Percentiles rank a stretch among this genome's conserved stretches.
Evolutionary conservation across 2,888 invertebrate genomes (phyloP).

Genomic region (Nezara viridula): DNA sequence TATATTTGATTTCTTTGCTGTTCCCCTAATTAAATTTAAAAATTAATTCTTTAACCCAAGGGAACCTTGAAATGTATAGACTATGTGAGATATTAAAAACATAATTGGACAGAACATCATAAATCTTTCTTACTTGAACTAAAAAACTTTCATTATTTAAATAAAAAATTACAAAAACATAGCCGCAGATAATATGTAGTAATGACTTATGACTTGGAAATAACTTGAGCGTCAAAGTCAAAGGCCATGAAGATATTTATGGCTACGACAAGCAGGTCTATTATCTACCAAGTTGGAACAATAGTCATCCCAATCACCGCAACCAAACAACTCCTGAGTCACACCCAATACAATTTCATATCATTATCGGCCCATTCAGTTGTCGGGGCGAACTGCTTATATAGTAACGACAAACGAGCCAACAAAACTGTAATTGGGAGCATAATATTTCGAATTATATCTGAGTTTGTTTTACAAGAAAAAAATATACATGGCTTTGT

Average conservation of each 20-base stretch:
- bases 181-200: no score
- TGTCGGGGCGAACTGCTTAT: not conserved
- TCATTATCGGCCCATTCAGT: not conserved
- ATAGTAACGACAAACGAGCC: not conserved
- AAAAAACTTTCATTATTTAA: no score
- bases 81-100: no score
- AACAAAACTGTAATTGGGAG: not conserved
- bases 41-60: no score
- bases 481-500: no score
- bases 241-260: not conserved
- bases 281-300: not conserved
- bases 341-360: constrained; percentile 26
- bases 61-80: no score
- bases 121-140: no score
- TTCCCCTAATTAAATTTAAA: no score
- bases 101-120: no score
- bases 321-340: not conserved
- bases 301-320: not conserved
- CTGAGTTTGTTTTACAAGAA: no score
- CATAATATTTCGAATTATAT: not conserved
- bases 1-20: no score
- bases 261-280: not conserved
- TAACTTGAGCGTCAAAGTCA: not conserved
- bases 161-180: no score
- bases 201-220: not conserved